phyloP scores from a whole-genome alignment of 2,113 vertebrate genomes.

The Oryzias celebensis region DNA sequence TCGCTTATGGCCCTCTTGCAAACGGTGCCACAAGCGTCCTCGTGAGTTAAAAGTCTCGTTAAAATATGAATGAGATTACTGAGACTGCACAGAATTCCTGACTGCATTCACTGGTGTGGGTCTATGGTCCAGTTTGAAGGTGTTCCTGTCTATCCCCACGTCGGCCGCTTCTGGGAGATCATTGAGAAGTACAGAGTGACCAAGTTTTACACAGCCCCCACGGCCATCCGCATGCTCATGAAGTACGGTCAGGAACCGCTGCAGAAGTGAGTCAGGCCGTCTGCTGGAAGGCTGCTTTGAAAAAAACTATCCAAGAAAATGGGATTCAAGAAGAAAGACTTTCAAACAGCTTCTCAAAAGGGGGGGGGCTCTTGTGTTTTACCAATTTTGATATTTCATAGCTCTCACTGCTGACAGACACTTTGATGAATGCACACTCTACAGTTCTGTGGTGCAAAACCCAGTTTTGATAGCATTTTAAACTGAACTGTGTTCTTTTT shows the following conservation, averaged over 20 bases:
- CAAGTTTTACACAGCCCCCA: constrained; percentile 82
- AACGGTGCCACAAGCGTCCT: constrained; percentile 79
- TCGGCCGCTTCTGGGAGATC: constrained; percentile 78
- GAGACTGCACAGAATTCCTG: fast-evolving
- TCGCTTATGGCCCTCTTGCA: constrained; percentile 78
- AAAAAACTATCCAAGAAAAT: no score
- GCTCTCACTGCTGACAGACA: no score
- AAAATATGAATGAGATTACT: background rate
- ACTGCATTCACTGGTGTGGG: background rate
- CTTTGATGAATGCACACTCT: no score
- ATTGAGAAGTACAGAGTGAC: constrained; percentile 80
- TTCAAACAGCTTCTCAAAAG: no score
- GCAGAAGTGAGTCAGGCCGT: constrained; percentile 61
- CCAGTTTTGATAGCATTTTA: no score
- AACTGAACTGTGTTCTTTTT: no score
- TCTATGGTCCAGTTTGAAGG: constrained; percentile 75
- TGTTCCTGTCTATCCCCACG: constrained; percentile 76
- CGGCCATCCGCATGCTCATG: constrained; percentile 80
- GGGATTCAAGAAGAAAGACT: no score
- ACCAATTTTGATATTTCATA: no score
- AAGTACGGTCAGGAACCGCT: constrained; percentile 77
- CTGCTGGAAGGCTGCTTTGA: background rate
- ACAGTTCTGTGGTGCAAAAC: no score
- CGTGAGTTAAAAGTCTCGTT: constrained; percentile 50
- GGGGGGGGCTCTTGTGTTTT: no score